Base-by-base conservation (phyloP, 2,888 invertebrate species). In the Eugnorisma glareosa region DNA sequence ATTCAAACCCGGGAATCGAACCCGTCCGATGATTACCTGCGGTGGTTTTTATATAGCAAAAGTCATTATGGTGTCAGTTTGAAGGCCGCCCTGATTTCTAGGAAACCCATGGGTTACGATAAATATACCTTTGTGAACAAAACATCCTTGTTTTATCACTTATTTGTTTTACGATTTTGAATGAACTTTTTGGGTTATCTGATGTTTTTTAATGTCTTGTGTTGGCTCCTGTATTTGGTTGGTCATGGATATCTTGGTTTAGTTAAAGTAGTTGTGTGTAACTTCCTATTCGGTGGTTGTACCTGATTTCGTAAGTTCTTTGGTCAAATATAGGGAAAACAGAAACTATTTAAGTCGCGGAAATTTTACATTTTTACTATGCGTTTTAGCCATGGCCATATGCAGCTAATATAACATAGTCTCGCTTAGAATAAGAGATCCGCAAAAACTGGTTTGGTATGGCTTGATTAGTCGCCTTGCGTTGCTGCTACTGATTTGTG, bases 21-120 rank as follows among this genome's bases (percentile, higher is more conserved):
- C 75, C 81, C 79, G 54, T 31, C 67, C 71, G 67, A 81, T 83
- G 86, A 88, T 89, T 89, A 89, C 89, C 89, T 89, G 89, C 83
- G 85, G 89, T 84, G 73, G 78, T 86, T 82, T 86, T 86, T 87
- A 67, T 86, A 73, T 31, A 73, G 80, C 85, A 76, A 76, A 81
- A 83, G 79, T 85, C 85, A 88, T 89, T 89, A 89, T 81, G 51
- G 61, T 83, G 86, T 87, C 87, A 81, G 83, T 75, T 73, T 73
- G 69, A 74, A 80, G 74, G 83, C 72, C 59, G 87, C 77, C 74
- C 80, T 81, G 86, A 83, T 84, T 88, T 88, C 85, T 83, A 8
- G 48, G 83, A 82, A 86, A 83, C 48, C 73, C 64, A 75, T 81
- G 78, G 77, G 64, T 79, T 81, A 31, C 35, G 63, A 67, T 82